Base-by-base conservation (phyloP, 2,113 vertebrate genomes). In the Irena cyanogastra region DNA sequence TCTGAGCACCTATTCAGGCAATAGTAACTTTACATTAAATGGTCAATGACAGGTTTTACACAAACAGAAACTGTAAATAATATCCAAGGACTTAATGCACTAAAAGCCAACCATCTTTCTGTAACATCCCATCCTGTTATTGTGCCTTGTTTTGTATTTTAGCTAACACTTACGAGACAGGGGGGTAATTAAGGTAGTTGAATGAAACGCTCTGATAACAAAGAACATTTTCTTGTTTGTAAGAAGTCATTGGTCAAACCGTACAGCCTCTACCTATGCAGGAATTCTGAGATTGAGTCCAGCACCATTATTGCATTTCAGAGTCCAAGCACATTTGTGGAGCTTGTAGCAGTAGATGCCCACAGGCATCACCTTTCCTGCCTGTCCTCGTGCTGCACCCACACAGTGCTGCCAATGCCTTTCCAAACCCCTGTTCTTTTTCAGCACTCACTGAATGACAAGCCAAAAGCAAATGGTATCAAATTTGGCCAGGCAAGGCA, bases 11-110 rank as follows among this genome's bases (percentile, higher is more conserved):
- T 83, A 50, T 65, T 75, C 91, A 91, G 60, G 42, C 41, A 60
- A 27, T 61, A 53, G 74, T 79, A 87, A 77, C 54, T 94, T 95
- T 74, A 49, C 16, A 33, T 95, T 96, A 89, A 78, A 90, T 77
- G 89, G 18, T 64, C 26, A 70, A 35, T 83, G 45, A 61, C 44
- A 87, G 33, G 11, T 81, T 96, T 89, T 95, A 87, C 66, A 52
- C 53, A 92, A 97, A 91, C 63, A 87, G 24, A 82, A 87, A 92
- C 66, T 37, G 39, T 5, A 89, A 86, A 37, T 47, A 54, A 63
- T 85, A 87, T 79, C 69, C 63, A 89, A 56, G 37, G 13, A 47
- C 19, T 76, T 74, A 26, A 72, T 64, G 56, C 28, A 69, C 20
- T 31, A 20, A 63, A 80, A 65, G 16, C 47, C 66, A 65, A 22